Percentiles rank a stretch among this genome's conserved stretches.
Conservation (phyloP, 2,797 vertebrate species). For the Hydrolagus colliei region DNA sequence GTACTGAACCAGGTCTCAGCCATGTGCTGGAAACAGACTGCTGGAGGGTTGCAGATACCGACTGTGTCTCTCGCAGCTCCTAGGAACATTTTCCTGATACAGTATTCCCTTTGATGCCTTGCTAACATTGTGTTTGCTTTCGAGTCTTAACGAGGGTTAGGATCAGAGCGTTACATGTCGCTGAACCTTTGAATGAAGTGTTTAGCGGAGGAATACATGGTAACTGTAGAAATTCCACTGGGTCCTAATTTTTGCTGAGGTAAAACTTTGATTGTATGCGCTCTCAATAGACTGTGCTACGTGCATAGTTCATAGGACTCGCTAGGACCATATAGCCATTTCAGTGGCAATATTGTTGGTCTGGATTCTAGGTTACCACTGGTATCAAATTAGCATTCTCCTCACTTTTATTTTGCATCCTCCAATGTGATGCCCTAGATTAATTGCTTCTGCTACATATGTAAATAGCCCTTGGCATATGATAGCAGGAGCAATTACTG, state of each 20-base stretch:
- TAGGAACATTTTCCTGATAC: neutral
- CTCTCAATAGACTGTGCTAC: too few species aligned
- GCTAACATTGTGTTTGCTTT: neutral
- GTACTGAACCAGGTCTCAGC: neutral
- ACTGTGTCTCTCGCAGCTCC: neutral
- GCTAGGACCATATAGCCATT: neutral
- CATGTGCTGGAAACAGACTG: neutral
- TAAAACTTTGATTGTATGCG: slow-evolving; percentile 6
- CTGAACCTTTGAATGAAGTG: neutral
- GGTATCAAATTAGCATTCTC: slow-evolving; percentile 17
- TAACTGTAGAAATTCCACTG: slow-evolving; percentile 1
- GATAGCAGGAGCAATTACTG: slow-evolving; percentile 23
- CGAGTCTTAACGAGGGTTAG: neutral
- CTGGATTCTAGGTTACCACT: neutral
- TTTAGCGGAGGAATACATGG: neutral
- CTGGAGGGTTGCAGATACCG: neutral
- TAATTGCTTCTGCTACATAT: slow-evolving; percentile 28
- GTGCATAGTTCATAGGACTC: neutral
- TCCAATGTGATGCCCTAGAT: slow-evolving; percentile 7
- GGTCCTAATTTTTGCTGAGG: neutral
- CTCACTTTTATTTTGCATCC: slow-evolving; percentile 13
- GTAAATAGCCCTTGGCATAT: slow-evolving; percentile 27
- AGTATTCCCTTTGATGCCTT: neutral
- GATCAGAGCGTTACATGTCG: neutral
- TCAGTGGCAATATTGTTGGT: neutral